Evolutionary conservation across 2,113 vertebrate species (phyloP).

Genomic region (Ophiodon elongatus): DNA sequence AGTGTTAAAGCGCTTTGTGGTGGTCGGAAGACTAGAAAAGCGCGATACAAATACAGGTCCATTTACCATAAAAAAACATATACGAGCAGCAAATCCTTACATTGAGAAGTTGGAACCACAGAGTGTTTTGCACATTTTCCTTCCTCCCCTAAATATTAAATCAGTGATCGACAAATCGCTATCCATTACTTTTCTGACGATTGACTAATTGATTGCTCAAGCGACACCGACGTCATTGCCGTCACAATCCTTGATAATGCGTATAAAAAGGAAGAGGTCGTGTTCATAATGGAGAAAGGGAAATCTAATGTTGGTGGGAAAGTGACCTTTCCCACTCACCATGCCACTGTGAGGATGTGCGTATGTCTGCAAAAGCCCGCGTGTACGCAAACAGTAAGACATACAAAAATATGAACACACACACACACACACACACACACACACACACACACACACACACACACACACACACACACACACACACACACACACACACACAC

Average conservation of each 20-base stretch:
- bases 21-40: too few species aligned
- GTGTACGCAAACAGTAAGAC: constrained; percentile 7
- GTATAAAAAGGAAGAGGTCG: neutral
- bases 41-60: too few species aligned
- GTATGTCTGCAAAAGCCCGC: constrained; percentile 6
- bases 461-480: constrained; percentile 2
- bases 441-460: constrained; percentile 5
- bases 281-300: neutral
- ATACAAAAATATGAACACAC: constrained; percentile 5
- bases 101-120: too few species aligned
- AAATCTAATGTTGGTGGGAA: constrained; percentile 55
- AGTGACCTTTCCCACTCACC: constrained; percentile 71
- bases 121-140: neutral
- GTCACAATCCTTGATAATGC: neutral
- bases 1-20: too few species aligned
- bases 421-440: constrained; percentile 1
- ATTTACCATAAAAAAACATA: too few species aligned
- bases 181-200: neutral
- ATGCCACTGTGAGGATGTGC: constrained; percentile 9
- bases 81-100: too few species aligned
- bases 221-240: neutral
- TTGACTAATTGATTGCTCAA: neutral
- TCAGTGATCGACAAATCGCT: neutral
- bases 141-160: neutral
- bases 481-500: neutral